These are phyloP conservation scores for Eledona agricola DNA, from an alignment of 2,888 invertebrate species.

Conservation along the genomic window DNA sequence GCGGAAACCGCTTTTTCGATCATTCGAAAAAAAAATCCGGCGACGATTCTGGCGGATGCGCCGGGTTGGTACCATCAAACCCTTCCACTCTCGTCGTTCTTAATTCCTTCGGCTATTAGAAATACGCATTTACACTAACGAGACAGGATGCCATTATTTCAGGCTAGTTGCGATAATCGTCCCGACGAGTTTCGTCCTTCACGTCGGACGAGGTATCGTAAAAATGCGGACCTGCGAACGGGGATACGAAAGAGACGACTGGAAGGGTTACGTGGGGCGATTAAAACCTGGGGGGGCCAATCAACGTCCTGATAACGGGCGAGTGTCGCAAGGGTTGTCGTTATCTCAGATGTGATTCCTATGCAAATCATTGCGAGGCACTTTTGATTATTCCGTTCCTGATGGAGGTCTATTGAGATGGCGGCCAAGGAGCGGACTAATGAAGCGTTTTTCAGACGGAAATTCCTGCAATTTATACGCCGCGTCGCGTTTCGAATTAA, in stretches of 20 bases:
- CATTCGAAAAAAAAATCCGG: too few relatives aligned
- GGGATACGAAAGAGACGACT: constrained; percentile 5
- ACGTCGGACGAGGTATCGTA: constrained; percentile 1
- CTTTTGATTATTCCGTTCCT: constrained; percentile 41
- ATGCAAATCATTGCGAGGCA: constrained; percentile 43
- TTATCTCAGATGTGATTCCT: constrained; percentile 44
- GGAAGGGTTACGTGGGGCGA: constrained; percentile 30
- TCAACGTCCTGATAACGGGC: constrained; percentile 46
- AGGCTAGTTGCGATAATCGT: constrained; percentile 19
- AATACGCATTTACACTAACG: constrained; percentile 26
- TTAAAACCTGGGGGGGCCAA: constrained; percentile 45
- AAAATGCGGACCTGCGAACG: not conserved
- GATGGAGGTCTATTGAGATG: constrained; percentile 24
- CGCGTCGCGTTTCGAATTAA: too few relatives aligned
- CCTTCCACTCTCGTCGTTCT: too few relatives aligned
- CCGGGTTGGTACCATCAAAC: too few relatives aligned
- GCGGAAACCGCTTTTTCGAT: too few relatives aligned
- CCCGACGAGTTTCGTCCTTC: constrained; percentile 1
- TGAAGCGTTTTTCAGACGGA: too few relatives aligned
- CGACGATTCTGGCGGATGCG: too few relatives aligned
- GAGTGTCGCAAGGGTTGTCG: constrained; percentile 38
- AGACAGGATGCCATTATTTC: constrained; percentile 22
- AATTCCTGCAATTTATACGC: too few relatives aligned
- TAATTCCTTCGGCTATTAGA: constrained; percentile 22
- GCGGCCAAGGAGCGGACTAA: constrained; percentile 6